Evolutionary conservation across 2,113 vertebrate genomes (phyloP), one percentile per base, ranked within the genome.

Genomic region (Pseudolaguvia tuberculata): DNA sequence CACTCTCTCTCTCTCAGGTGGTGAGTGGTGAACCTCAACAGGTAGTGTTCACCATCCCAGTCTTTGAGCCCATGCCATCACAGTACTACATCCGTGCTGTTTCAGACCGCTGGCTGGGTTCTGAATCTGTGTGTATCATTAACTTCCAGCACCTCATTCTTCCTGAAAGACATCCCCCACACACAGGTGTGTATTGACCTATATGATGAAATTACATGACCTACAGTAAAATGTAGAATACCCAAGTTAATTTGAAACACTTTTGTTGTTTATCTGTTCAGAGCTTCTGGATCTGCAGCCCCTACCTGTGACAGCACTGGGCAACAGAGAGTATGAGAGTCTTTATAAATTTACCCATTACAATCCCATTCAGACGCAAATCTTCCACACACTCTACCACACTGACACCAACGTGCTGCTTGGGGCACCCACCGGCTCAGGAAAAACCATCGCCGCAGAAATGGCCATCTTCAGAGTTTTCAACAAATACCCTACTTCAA

Each of bases 121-220:
- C 96, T 13, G 95, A 98, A 76, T 92, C 95, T 17, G 92, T 99
- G 2, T 99, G 96, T 76, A 91, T 96, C 78, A 98, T 99, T 84
- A 98, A 97, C 90, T 99, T 99, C 83, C 95, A 98, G 77, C 95
- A 98, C 86, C 90, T 99, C 76, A 98, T 99, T 84, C 88, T 99
- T 70, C 97, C 96, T 17, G 95, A 99, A 79, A 94, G 94, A 81
- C 96, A 98, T 86, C 96, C 97, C 0, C 96, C 96, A 3, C 97
- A 99, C 88, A 98, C 97, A 76, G 95, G 96, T 98, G 55, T 7
- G 45, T 61, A 14, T 1, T 11, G 29, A 47, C n/a, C n/a, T n/a
- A n/a, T n/a, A n/a, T 3, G 53, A 82, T 35, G 5, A 69, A 18
- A 39, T 47, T 72, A 21, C 67, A 39, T 39, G 20, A 57, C 39